phyloP scores from a whole-genome alignment of 2,113 vertebrate genomes.

The Emydocephalus ijimae region DNA sequence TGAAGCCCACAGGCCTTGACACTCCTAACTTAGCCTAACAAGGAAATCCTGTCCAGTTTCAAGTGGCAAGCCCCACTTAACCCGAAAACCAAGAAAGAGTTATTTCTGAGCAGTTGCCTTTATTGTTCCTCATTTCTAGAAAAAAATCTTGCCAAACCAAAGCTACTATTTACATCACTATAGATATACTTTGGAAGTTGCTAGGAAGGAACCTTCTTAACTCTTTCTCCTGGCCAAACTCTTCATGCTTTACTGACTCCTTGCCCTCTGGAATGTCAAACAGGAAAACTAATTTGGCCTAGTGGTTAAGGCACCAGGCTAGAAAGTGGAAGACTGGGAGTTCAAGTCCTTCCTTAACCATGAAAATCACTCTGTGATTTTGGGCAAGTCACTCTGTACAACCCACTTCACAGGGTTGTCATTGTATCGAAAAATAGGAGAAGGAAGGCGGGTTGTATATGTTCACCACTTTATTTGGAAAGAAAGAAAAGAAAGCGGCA shows the following conservation, averaged over 20 bases:
- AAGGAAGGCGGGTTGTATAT: neutral
- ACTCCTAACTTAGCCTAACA: neutral
- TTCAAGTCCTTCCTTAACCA: too few relatives aligned
- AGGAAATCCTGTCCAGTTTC: neutral
- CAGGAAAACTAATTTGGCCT: neutral
- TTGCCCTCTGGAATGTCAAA: neutral
- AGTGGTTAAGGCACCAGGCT: neutral
- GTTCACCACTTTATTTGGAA: neutral
- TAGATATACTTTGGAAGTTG: neutral
- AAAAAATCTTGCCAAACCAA: too few relatives aligned
- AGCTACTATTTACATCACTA: neutral
- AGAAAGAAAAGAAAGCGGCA: too few relatives aligned
- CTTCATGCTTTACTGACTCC: neutral
- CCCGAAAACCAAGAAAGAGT: neutral
- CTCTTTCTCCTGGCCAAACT: neutral
- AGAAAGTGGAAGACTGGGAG: too few relatives aligned
- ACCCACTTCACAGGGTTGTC: too few relatives aligned
- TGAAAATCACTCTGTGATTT: too few relatives aligned
- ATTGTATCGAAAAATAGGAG: neutral
- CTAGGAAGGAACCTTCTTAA: neutral
- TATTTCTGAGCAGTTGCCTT: too few relatives aligned
- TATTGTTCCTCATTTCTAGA: too few relatives aligned
- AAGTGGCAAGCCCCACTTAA: neutral
- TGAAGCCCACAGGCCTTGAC: too few relatives aligned
- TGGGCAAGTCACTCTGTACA: too few relatives aligned